phyloP scores from a whole-genome alignment of 2,113 vertebrate genomes.

The Elaphurus davidianus region DNA sequence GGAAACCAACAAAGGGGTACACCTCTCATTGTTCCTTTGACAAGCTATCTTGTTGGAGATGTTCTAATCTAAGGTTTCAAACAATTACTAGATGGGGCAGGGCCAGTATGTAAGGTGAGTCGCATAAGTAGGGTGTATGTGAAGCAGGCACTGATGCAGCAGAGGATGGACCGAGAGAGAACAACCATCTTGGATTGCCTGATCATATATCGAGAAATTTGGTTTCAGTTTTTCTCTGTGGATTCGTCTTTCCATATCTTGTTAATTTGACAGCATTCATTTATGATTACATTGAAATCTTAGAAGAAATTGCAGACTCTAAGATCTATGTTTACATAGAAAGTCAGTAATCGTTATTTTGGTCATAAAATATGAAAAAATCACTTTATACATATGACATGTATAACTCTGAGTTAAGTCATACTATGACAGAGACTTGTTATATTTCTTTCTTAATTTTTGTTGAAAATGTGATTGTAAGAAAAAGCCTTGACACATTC shows the following conservation, averaged over 20 bases:
- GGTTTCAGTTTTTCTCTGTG: background rate
- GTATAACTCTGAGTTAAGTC: background rate
- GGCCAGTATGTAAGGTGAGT: background rate
- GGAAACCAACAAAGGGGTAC: background rate
- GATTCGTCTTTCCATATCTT: background rate
- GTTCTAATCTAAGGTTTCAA: background rate
- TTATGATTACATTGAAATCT: background rate
- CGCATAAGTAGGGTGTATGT: background rate
- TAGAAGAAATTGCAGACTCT: background rate
- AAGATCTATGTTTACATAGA: background rate
- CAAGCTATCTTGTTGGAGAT: background rate
- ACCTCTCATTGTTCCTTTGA: background rate
- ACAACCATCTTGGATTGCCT: background rate
- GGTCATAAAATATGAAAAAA: background rate
- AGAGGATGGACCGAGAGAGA: background rate
- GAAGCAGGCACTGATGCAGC: background rate
- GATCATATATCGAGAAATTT: background rate
- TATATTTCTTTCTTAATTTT: background rate
- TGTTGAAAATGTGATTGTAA: background rate
- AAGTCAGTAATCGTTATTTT: background rate
- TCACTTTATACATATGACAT: background rate
- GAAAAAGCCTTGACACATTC: background rate
- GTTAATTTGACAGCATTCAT: background rate
- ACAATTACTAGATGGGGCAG: background rate
- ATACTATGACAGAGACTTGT: background rate